Evolutionary conservation across 2,888 invertebrate species (phyloP).

Genomic region (Ypsolopha scabrella): DNA sequence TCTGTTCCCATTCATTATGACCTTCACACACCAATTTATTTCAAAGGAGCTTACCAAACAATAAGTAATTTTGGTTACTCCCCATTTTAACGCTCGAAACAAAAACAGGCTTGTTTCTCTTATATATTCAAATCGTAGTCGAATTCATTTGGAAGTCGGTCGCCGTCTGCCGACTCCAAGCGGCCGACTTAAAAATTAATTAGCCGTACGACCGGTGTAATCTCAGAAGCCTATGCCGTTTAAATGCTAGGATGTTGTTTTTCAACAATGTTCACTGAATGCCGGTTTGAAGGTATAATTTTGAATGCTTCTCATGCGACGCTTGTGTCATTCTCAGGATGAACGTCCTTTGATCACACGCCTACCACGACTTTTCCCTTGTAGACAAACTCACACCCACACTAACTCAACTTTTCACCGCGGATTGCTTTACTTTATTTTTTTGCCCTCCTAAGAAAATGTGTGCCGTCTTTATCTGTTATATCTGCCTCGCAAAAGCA

Average conservation of each 20-base stretch:
- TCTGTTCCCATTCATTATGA: no score
- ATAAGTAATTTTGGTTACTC: not conserved
- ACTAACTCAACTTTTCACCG: slow-evolving; percentile 40
- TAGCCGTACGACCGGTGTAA: slow-evolving; percentile 68
- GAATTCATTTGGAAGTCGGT: slow-evolving; percentile 52
- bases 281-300: slow-evolving; percentile 28
- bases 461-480: slow-evolving; percentile 52
- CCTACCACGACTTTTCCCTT: not conserved
- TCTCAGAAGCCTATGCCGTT: slow-evolving; percentile 50
- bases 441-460: slow-evolving; percentile 50
- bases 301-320: slow-evolving; percentile 24
- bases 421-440: slow-evolving; percentile 44
- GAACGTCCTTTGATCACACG: not conserved
- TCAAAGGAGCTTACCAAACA: not conserved
- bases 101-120: slow-evolving; percentile 1
- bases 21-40: no score
- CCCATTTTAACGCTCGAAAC: not conserved
- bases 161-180: slow-evolving; percentile 37
- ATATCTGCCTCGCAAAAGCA: slow-evolving; percentile 47
- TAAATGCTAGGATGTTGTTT: slow-evolving; percentile 36
- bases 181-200: slow-evolving; percentile 69
- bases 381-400: slow-evolving; percentile 29
- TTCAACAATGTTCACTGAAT: slow-evolving; percentile 35
- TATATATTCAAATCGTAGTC: slow-evolving; percentile 43
- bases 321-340: slow-evolving; percentile 30